Conservation (phyloP, 1,140 invertebrate genomes). For the Lepidostoma basale region DNA sequence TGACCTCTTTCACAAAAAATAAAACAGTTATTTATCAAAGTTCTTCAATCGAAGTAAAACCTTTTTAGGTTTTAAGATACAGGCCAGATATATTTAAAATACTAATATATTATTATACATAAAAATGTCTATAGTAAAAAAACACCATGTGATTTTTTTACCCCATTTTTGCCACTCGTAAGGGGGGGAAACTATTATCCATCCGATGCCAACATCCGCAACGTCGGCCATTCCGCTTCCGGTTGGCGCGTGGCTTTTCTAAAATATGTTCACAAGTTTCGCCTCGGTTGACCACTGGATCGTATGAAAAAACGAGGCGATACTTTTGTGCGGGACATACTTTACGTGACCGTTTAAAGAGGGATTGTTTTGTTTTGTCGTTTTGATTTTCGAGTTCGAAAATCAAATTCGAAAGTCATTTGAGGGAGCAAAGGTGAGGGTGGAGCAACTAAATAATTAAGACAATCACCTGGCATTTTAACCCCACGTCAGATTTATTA, state of each 20-base stretch:
- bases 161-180: conserved; percentile 2
- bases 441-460: conserved; percentile 15
- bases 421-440: conserved; percentile 24
- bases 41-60: too few relatives aligned
- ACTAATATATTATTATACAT: background rate
- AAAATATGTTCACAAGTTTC: conserved; percentile 10
- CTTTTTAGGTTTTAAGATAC: too few relatives aligned
- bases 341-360: conserved; percentile 35
- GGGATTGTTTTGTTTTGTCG: conserved; percentile 31
- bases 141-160: background rate
- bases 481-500: too few relatives aligned
- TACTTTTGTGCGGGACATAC: background rate
- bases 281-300: conserved; percentile 1
- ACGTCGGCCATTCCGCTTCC: conserved; percentile 40
- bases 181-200: conserved; percentile 39
- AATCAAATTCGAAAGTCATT: conserved; percentile 44
- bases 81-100: too few relatives aligned
- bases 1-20: too few relatives aligned
- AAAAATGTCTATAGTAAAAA: background rate
- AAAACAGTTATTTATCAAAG: too few relatives aligned
- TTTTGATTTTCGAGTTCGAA: conserved; percentile 38
- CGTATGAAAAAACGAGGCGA: background rate
- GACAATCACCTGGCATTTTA: conserved; percentile 3
- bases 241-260: conserved; percentile 40
- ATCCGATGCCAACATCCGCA: conserved; percentile 44